Base-by-base conservation (phyloP, 2,797 vertebrate species). In the Acanthiza pusilla region DNA sequence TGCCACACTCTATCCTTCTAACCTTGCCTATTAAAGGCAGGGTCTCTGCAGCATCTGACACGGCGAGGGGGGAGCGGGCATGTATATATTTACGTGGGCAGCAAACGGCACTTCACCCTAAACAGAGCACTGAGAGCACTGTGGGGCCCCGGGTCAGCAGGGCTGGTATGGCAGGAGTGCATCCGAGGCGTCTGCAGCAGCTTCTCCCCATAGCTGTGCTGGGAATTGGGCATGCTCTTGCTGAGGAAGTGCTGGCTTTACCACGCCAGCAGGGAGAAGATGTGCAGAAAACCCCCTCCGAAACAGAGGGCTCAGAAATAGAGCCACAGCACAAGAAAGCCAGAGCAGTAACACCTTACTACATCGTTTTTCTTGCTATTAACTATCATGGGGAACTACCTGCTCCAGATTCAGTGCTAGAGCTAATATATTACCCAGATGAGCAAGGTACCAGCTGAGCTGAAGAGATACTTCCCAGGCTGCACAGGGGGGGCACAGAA, bases 21-120 rank as follows among this genome's bases (percentile, higher is more conserved):
- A 85, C 88, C 85, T 96, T 96, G 96, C 94, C 97, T 94, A 92
- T 94, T 93, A 96, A 97, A 98, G 94, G 85, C 91, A 97, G 83
- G 93, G 78, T 58, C 91, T 91, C 83, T 12, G 14, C n/a, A 43
- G 89, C 7, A 3, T 68, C 84, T 91, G 92, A 93, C 77, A 91
- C 10, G 19, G 36, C 45, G 14, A 25, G 78, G 54, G 53, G 88
- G 63, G 62, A 58, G 75, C 3, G 0, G 79, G 68, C 76, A 67
- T 13, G 34, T 36, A 73, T 90, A 75, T 58, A 75, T 95, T 82
- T 96, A 93, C 29, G 9, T 25, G 81, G 67, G 76, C 92, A 96
- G 89, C 71, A 95, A 75, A 85, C 11, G 1, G 85, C 74, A 71
- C 88, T 94, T 79, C 70, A 63, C 65, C 74, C 91, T 42, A 6